Evolutionary conservation across 1,140 invertebrate genomes (phyloP).

Genomic region (Bombus waltoni): DNA sequence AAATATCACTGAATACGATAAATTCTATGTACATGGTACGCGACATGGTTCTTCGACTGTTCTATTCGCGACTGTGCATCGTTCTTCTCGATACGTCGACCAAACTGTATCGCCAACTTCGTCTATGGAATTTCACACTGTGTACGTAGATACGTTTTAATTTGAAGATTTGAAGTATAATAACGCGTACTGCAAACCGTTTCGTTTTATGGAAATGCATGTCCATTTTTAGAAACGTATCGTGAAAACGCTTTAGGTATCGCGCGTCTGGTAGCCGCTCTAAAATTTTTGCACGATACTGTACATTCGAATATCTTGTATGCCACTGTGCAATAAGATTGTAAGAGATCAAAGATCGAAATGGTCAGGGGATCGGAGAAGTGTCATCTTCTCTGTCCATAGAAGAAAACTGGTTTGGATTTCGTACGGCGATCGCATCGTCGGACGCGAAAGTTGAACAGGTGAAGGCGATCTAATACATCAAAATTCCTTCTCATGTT

Average conservation of each 20-base stretch:
- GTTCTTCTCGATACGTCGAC: constrained; percentile 27
- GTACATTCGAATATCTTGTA: background rate
- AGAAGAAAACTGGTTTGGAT: constrained; percentile 62
- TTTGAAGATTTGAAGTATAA: background rate
- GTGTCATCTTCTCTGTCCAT: constrained; percentile 40
- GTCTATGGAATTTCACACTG: constrained; percentile 18
- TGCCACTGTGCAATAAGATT: too few relatives aligned
- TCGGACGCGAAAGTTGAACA: constrained; percentile 25
- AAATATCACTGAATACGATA: background rate
- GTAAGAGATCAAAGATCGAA: too few relatives aligned
- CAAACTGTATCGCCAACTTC: constrained; percentile 43
- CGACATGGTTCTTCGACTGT: constrained; percentile 9
- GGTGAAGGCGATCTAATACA: constrained; percentile 49
- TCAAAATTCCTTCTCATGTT: constrained; percentile 49
- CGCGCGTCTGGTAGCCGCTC: background rate
- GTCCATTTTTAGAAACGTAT: background rate
- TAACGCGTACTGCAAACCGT: background rate
- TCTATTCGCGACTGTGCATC: constrained; percentile 1
- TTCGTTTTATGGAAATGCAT: background rate
- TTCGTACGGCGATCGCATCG: constrained; percentile 38
- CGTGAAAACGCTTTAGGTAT: background rate
- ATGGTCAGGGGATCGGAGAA: constrained; percentile 26
- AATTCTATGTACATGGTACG: background rate
- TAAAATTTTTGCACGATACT: background rate
- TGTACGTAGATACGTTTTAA: background rate